These are phyloP conservation scores for Apis laboriosa DNA, from an alignment of 1,140 invertebrate genomes.

Conservation along the genomic window DNA sequence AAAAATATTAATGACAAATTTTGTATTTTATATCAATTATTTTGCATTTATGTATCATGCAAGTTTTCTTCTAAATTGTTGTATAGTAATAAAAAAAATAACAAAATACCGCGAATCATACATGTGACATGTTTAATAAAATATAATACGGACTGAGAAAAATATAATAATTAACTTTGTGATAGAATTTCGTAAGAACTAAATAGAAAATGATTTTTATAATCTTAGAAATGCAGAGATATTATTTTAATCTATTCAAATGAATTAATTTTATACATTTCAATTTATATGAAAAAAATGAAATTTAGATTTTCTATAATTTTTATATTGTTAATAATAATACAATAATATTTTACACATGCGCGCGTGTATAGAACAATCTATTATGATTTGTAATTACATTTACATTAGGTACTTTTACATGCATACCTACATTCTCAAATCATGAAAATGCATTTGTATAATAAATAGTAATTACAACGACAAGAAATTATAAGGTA, in stretches of 20 bases:
- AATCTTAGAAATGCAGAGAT: conserved; percentile 35
- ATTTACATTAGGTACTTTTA: conserved; percentile 51
- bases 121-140: conserved; percentile 35
- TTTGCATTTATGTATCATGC: conserved; percentile 42
- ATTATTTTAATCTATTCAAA: conserved; percentile 40
- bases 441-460: conserved; percentile 29
- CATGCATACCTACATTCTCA: conserved; percentile 45
- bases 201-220: conserved; percentile 47
- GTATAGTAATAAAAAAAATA: conserved; percentile 15
- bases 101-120: conserved; percentile 7
- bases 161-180: conserved; percentile 53
- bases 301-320: conserved; percentile 32
- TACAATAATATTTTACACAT: conserved; percentile 39
- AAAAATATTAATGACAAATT: background rate
- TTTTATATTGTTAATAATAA: conserved; percentile 24
- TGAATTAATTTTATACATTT: conserved; percentile 44
- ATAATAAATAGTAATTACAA: conserved; percentile 24
- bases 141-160: conserved; percentile 37
- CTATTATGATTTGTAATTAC: conserved; percentile 44
- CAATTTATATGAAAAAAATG: conserved; percentile 1
- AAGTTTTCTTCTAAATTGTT: conserved; percentile 53
- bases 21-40: conserved; percentile 5
- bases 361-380: conserved; percentile 12
- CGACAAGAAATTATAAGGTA: conserved; percentile 9
- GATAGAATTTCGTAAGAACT: conserved; percentile 47